Evolutionary conservation across 2,113 vertebrate genomes (phyloP).

Genomic region (Apteryx owenii): DNA sequence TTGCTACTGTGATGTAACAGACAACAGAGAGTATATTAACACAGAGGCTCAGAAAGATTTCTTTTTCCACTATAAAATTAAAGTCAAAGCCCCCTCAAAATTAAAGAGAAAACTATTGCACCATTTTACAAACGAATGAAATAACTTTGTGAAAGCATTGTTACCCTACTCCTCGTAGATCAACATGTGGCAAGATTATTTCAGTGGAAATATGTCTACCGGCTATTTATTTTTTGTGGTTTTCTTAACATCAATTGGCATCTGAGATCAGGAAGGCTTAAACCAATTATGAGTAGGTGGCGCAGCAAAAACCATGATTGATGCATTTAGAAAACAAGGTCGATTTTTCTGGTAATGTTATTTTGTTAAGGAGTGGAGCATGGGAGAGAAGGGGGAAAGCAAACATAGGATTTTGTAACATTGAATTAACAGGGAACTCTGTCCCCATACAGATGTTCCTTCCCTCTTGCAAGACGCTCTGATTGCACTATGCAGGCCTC

Average conservation of each 20-base stretch:
- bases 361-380: constrained; percentile 22
- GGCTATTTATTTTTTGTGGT: constrained; percentile 26
- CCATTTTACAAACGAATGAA: not conserved
- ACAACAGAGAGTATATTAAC: not conserved
- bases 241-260: constrained; percentile 44
- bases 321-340: constrained; percentile 58
- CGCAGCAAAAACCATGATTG: constrained; percentile 61
- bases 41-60: not conserved
- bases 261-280: constrained; percentile 57
- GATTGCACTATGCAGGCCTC: not conserved
- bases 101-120: not conserved
- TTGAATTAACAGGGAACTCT: not conserved
- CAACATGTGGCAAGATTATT: not conserved
- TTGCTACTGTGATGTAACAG: not conserved
- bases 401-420: not conserved
- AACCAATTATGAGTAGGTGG: constrained; percentile 68
- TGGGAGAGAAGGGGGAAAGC: not conserved
- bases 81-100: constrained; percentile 1
- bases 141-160: not conserved
- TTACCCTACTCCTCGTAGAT: not conserved
- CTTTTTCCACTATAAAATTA: not conserved
- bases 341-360: constrained; percentile 43
- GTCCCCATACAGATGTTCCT: not conserved
- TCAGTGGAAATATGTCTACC: not conserved
- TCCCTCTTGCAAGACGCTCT: not conserved